A percentile compares a stretch with the other conserved stretches of the same genome.
Conservation (phyloP, 2,113 vertebrate genomes). For the Spea multiplicata region DNA sequence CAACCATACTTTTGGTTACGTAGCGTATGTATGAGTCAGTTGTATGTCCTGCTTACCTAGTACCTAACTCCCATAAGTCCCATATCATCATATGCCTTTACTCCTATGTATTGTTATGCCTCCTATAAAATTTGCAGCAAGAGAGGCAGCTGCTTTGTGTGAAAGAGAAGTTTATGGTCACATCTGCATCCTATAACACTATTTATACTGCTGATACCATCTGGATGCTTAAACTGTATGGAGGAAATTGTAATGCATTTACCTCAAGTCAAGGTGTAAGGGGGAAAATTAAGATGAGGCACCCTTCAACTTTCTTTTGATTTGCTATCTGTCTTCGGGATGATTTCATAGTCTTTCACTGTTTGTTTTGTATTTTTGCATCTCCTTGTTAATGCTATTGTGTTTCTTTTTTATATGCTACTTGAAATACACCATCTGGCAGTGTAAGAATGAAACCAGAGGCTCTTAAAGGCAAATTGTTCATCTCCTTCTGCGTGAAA, state of each 20-base stretch:
- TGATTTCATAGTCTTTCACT: background rate
- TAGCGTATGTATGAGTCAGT: too few relatives aligned
- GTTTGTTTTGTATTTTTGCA: background rate
- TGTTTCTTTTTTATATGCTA: background rate
- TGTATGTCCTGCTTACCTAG: background rate
- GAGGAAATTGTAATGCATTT: background rate
- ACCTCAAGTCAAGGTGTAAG: background rate
- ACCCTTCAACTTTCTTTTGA: background rate
- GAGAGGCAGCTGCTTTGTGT: background rate
- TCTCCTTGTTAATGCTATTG: background rate
- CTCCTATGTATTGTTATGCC: conserved; percentile 8
- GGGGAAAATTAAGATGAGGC: background rate
- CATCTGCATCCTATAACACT: conserved; percentile 4
- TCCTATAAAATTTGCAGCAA: conserved; percentile 1
- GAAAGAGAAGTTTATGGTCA: conserved; percentile 6
- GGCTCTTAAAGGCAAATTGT: too few relatives aligned
- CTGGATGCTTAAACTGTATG: background rate
- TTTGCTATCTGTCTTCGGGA: background rate
- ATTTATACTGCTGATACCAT: conserved; percentile 1
- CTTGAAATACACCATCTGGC: background rate
- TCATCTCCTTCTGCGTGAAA: too few relatives aligned
- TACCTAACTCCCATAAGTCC: background rate
- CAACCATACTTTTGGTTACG: too few relatives aligned
- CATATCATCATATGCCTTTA: background rate
- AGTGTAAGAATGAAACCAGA: too few relatives aligned